Conservation (phyloP, 1,140 invertebrate species). For the Latrodectus geometricus region DNA sequence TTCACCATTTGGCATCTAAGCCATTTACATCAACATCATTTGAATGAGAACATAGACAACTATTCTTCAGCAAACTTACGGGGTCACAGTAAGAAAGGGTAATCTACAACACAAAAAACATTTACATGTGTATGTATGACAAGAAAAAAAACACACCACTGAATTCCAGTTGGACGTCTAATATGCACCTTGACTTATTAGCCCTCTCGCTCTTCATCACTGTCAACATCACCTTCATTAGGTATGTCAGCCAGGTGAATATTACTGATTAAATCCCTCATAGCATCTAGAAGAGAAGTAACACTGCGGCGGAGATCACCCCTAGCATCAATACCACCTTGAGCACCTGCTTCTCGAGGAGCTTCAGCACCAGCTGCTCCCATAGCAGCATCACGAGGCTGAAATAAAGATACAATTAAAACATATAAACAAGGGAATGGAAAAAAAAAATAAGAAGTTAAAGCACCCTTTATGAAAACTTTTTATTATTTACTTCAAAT, state of each 20-base stretch:
- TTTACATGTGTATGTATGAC: neutral
- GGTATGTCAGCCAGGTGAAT: conserved; percentile 73
- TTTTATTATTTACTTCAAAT: too few species aligned
- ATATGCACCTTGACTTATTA: conserved; percentile 21
- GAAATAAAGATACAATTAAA: too few species aligned
- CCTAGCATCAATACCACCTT: conserved; percentile 65
- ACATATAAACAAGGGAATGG: too few species aligned
- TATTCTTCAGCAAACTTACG: neutral
- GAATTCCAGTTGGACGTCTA: neutral
- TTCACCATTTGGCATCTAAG: neutral
- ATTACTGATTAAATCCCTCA: conserved; percentile 79
- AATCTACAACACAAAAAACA: too few species aligned
- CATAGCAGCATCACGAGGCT: conserved; percentile 52
- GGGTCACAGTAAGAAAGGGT: too few species aligned
- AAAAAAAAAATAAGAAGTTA: too few species aligned
- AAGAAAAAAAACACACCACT: neutral
- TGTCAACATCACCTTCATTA: conserved; percentile 66
- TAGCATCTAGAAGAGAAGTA: conserved; percentile 77
- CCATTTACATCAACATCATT: neutral
- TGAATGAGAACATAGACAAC: neutral
- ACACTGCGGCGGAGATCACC: conserved; percentile 75
- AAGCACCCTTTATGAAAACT: too few species aligned
- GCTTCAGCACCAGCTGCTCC: conserved; percentile 44
- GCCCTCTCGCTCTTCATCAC: conserved; percentile 67
- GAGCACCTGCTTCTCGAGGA: conserved; percentile 62